Conservation (phyloP, 2,888 invertebrate species). For the Notodonta dromedarius region DNA sequence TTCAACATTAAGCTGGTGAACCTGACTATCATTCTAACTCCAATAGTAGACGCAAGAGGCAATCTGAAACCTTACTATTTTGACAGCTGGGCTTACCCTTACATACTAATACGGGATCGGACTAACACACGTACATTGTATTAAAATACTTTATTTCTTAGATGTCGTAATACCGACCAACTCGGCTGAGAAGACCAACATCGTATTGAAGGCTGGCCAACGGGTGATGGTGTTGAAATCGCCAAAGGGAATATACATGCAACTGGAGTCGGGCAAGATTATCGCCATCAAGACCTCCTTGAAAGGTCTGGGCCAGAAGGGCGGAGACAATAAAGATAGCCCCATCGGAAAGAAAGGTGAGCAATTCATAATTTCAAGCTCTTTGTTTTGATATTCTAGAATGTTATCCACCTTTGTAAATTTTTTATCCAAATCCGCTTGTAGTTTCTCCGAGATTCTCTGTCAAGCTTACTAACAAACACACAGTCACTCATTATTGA, state of each 20-base stretch:
- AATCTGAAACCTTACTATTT: too few relatives aligned
- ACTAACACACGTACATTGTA: background rate
- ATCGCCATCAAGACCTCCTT: constrained; percentile 94
- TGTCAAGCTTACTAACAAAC: too few relatives aligned
- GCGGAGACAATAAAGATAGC: constrained; percentile 65
- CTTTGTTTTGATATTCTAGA: too few relatives aligned
- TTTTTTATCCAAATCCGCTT: too few relatives aligned
- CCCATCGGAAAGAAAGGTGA: constrained; percentile 77
- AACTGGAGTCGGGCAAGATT: constrained; percentile 96
- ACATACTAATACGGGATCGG: too few relatives aligned
- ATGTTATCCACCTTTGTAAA: too few relatives aligned
- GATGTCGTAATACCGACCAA: constrained; percentile 97
- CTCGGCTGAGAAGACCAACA: constrained; percentile 94
- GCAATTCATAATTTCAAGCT: constrained; percentile 4
- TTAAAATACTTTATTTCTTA: constrained; percentile 39
- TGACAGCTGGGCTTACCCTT: too few relatives aligned
- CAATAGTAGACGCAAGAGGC: too few relatives aligned
- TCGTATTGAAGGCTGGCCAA: constrained; percentile 96
- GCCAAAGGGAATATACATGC: constrained; percentile 98
- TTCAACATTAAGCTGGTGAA: too few relatives aligned
- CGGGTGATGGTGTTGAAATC: constrained; percentile 97
- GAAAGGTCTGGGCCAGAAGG: constrained; percentile 85
- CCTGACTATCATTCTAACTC: too few relatives aligned
- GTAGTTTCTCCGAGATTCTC: too few relatives aligned
- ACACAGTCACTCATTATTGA: too few relatives aligned